phyloP scores from a whole-genome alignment of 2,888 invertebrate species.

The Mimumesa dahlbomi region DNA sequence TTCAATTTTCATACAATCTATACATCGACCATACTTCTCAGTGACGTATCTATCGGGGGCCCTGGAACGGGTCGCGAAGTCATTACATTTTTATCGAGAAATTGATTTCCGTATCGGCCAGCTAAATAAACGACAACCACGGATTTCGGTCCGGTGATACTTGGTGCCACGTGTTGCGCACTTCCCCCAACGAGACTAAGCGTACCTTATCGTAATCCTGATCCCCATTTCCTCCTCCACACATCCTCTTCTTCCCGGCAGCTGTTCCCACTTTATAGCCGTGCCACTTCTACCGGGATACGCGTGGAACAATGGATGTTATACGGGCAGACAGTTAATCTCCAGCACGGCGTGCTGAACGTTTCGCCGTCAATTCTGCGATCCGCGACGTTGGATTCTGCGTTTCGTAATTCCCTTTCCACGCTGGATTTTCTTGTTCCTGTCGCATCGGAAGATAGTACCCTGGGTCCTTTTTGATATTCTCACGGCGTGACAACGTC shows the following conservation, averaged over 20 bases:
- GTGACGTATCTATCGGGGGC: too few species aligned
- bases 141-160: constrained; percentile 22
- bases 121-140: too few species aligned
- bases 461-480: too few species aligned
- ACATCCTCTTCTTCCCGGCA: constrained; percentile 14
- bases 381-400: constrained; percentile 23
- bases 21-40: too few species aligned
- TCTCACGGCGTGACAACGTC: too few species aligned
- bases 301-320: constrained; percentile 54
- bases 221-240: constrained; percentile 14
- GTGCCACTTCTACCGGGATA: constrained; percentile 19
- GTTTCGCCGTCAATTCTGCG: too few species aligned
- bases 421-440: too few species aligned
- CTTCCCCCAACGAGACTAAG: constrained; percentile 24
- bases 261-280: constrained; percentile 35
- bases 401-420: too few species aligned
- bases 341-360: constrained; percentile 29
- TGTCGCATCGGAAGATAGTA: too few species aligned
- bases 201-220: constrained; percentile 53
- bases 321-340: constrained; percentile 53
- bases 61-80: too few species aligned
- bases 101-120: neutral
- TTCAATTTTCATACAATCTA: too few species aligned
- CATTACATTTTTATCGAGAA: too few species aligned
- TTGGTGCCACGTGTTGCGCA: constrained; percentile 43